Base-by-base conservation (phyloP, 1,140 invertebrate genomes). In the Palaemon carinicauda region DNA sequence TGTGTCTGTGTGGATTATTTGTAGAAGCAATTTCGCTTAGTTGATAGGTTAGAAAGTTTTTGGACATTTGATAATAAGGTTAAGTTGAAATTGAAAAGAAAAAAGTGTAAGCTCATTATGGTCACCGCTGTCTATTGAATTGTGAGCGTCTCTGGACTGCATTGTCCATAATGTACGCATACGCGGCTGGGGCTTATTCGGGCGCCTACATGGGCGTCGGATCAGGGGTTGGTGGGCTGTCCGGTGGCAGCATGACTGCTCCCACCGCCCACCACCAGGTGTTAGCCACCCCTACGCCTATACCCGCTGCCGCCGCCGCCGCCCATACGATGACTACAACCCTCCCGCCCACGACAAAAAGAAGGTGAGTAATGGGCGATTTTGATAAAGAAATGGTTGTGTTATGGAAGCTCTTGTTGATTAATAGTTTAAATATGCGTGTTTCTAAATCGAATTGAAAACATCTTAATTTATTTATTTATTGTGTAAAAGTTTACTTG, bases 141-240 rank as follows among this genome's bases (percentile, higher is more conserved):
- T 51, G 60, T 65, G 78, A 31, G 31, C 24, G 52, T 65, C 51
- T 65, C 51, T 31, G 78, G 29, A 29, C 27, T n/a, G n/a, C n/a
- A n/a, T n/a, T n/a, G n/a, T 19, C 74, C 10, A 51, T 17, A 74
- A 88, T 88, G 88, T 88, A 88, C 51, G 83, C 88, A 54, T 88
- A 88, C 81, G 84, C 41, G 41, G 41, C 84, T 51, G 88, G 88
- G 50, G 80, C 88, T 9, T 88, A 88, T 50, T 80, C 88, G 19
- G 88, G 88, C 51, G 82, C 82, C n/a, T 88, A 88, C 54, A 88
- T 88, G 88, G 88, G 88, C 71, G 88, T 88, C 41, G 87, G 80
- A 14, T 83, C 87, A n/a, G 87, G 87, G 80, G 87, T 88, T 41
- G 81, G 87, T 31, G 81, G 87, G n/a, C 65, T 88, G 19, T 88